These are phyloP conservation scores for Phrynosoma blainvillii DNA, from an alignment of 2,113 vertebrate genomes.

Conservation along the genomic window DNA sequence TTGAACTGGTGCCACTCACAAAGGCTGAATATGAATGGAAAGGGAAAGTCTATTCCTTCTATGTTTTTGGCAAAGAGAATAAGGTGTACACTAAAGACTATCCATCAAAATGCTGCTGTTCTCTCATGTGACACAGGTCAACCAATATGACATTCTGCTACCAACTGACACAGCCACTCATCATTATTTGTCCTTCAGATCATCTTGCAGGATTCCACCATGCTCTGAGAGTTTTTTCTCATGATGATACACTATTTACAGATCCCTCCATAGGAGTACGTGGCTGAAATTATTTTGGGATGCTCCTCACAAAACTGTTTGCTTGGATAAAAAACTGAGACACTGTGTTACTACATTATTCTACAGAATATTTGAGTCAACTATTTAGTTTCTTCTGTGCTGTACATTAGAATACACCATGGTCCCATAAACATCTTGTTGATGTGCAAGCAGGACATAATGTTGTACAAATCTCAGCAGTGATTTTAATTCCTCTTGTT, in stretches of 20 bases:
- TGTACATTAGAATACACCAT: background rate
- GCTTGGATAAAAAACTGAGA: background rate
- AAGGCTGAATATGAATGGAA: conserved; percentile 80
- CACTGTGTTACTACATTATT: background rate
- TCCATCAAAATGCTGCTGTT: conserved; percentile 79
- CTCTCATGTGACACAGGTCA: conserved; percentile 15
- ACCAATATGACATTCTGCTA: background rate
- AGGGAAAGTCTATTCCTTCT: conserved; percentile 73
- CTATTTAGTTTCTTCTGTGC: background rate
- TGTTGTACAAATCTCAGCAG: background rate
- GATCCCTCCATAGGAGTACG: background rate
- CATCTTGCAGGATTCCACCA: background rate
- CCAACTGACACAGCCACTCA: background rate
- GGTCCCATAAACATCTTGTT: background rate
- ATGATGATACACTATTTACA: background rate
- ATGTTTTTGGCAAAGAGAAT: conserved; percentile 80
- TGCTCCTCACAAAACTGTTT: background rate
- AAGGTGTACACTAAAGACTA: conserved; percentile 76
- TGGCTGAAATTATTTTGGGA: background rate
- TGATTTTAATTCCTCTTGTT: background rate
- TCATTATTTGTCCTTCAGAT: conserved; percentile 1
- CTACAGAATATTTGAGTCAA: background rate
- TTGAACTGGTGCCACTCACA: conserved; percentile 82
- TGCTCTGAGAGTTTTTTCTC: background rate
- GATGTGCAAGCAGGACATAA: background rate